Percentiles rank a stretch among this genome's conserved stretches.
These are phyloP conservation scores for Megalops atlanticus DNA, from an alignment of 2,113 vertebrate species.

Conservation along the genomic window DNA sequence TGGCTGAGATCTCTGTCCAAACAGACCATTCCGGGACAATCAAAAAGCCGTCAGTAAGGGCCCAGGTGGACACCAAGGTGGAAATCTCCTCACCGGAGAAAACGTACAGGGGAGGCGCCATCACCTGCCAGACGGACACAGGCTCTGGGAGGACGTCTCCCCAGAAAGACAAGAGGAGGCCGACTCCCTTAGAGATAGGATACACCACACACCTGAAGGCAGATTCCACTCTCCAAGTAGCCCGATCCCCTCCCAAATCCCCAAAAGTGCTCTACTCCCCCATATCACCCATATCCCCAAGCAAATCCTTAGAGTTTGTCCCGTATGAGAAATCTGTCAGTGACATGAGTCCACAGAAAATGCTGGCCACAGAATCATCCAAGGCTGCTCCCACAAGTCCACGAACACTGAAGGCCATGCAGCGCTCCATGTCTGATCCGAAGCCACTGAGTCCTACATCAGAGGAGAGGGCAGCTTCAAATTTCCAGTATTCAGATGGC, in stretches of 20 bases:
- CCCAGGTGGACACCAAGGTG: slow-evolving; percentile 86
- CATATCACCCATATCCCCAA: slow-evolving; percentile 87
- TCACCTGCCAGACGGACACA: slow-evolving; percentile 91
- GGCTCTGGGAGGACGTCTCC: slow-evolving; percentile 77
- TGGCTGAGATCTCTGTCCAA: slow-evolving; percentile 96
- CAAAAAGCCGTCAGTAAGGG: slow-evolving; percentile 81
- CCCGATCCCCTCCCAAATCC: slow-evolving; percentile 82
- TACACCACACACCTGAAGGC: slow-evolving; percentile 87
- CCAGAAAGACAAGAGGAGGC: slow-evolving; percentile 85
- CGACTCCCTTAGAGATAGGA: slow-evolving; percentile 83
- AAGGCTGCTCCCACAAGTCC: slow-evolving; percentile 86
- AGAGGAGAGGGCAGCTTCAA: slow-evolving; percentile 85
- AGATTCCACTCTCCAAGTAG: slow-evolving; percentile 78
- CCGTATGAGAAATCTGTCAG: slow-evolving; percentile 84
- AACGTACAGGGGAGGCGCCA: slow-evolving; percentile 86
- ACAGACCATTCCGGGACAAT: slow-evolving; percentile 92
- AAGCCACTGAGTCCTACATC: slow-evolving; percentile 91
- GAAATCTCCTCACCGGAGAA: slow-evolving; percentile 96
- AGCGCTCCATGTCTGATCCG: slow-evolving; percentile 93
- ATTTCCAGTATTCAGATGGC: slow-evolving; percentile 87
- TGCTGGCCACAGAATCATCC: slow-evolving; percentile 82
- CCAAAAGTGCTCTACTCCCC: slow-evolving; percentile 89
- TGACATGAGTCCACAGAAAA: slow-evolving; percentile 81
- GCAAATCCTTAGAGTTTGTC: slow-evolving; percentile 82
- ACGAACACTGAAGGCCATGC: slow-evolving; percentile 85